These are phyloP conservation scores for Phaethornis superciliosus DNA, from an alignment of 2,113 vertebrate genomes.

Conservation along the genomic window DNA sequence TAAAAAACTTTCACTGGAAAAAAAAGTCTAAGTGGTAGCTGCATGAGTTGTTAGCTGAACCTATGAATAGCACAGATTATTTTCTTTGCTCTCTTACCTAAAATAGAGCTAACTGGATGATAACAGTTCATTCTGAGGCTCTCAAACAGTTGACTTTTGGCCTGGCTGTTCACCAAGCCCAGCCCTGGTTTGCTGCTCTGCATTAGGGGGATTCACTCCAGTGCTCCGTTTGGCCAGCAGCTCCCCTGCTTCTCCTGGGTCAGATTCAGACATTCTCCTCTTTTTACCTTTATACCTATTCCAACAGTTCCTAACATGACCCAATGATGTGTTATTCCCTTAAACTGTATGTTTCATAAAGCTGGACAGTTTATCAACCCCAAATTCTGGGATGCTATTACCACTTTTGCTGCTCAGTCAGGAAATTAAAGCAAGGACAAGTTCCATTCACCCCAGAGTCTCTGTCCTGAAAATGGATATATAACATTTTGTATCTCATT, in stretches of 20 bases:
- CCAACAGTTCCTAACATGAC: neutral
- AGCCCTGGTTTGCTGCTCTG: neutral
- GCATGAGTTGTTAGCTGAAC: neutral
- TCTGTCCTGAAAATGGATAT: neutral
- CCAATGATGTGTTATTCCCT: neutral
- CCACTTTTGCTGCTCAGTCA: neutral
- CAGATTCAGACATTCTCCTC: neutral
- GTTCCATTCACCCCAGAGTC: neutral
- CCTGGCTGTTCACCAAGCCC: neutral
- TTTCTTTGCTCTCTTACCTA: neutral
- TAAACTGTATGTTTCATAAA: neutral
- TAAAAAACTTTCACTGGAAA: neutral
- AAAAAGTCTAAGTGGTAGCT: neutral
- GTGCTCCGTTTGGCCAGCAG: neutral
- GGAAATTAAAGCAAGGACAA: neutral
- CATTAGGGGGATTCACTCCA: neutral
- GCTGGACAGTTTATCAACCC: neutral
- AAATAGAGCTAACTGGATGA: neutral
- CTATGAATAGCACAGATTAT: neutral
- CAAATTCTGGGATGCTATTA: neutral
- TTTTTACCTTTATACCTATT: neutral
- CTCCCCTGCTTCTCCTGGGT: neutral
- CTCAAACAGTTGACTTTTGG: neutral
- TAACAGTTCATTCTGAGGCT: neutral
- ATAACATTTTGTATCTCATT: neutral